These are phyloP conservation scores for Halictus ligatus DNA, from an alignment of 2,888 invertebrate genomes.

Conservation along the genomic window DNA sequence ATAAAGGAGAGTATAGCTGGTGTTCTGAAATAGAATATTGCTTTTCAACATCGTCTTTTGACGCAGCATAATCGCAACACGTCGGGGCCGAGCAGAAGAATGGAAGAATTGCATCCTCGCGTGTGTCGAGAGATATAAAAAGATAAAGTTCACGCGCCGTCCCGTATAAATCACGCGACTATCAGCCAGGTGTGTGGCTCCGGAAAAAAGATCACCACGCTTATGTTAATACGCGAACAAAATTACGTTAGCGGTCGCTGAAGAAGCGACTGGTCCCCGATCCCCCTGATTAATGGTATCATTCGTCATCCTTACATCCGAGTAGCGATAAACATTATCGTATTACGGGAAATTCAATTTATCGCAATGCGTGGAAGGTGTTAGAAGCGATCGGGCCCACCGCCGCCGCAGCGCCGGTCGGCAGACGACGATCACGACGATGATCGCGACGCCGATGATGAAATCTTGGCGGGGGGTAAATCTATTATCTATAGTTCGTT, in stretches of 20 bases:
- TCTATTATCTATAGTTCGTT: slow-evolving; percentile 66
- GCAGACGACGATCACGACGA: slow-evolving; percentile 18
- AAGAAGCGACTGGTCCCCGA: slow-evolving; percentile 37
- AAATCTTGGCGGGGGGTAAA: slow-evolving; percentile 66
- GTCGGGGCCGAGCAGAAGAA: neutral
- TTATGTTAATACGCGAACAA: slow-evolving; percentile 62
- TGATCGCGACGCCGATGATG: slow-evolving; percentile 53
- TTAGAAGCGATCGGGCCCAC: slow-evolving; percentile 23
- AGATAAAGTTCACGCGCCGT: slow-evolving; percentile 51
- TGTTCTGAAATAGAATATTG: neutral
- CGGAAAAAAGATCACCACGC: slow-evolving; percentile 40
- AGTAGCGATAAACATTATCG: slow-evolving; percentile 68
- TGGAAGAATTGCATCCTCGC: slow-evolving; percentile 17
- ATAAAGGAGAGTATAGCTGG: neutral
- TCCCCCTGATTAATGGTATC: slow-evolving; percentile 67
- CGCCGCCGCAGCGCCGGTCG: neutral
- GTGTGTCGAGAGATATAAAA: slow-evolving; percentile 34
- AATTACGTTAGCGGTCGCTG: slow-evolving; percentile 61
- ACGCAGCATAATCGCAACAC: neutral
- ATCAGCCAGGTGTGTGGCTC: slow-evolving; percentile 37
- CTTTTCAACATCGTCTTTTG: neutral
- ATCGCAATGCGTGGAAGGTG: slow-evolving; percentile 57
- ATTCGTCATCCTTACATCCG: slow-evolving; percentile 65
- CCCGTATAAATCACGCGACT: slow-evolving; percentile 61
- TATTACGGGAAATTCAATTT: slow-evolving; percentile 70